Evolutionary conservation across 2,797 vertebrate species (phyloP).

Genomic region (Urophycis tenuis): DNA sequence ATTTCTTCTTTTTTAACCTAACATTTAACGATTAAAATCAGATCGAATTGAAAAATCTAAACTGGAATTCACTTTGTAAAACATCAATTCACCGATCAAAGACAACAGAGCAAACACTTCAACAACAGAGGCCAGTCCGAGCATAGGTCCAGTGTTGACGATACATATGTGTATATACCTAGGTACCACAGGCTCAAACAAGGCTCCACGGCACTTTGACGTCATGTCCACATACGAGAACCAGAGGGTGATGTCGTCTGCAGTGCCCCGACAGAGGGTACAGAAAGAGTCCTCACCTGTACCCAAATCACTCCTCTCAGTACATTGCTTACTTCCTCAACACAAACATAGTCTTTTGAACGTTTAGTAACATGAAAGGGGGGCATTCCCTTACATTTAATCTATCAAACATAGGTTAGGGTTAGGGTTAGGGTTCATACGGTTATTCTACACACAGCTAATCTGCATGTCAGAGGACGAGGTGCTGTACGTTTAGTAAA

Average conservation of each 20-base stretch:
- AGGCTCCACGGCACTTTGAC: no score
- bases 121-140: slow-evolving; percentile 36
- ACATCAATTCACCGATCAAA: slow-evolving; percentile 45
- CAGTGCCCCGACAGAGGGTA: no score
- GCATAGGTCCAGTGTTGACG: slow-evolving; percentile 50
- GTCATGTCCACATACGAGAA: no score
- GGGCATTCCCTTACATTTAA: not conserved
- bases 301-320: slow-evolving; percentile 45
- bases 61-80: slow-evolving; percentile 40
- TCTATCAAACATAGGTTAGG: not conserved
- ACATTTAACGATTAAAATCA: slow-evolving; percentile 40
- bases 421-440: no score
- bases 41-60: slow-evolving; percentile 29
- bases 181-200: slow-evolving; percentile 49
- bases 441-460: slow-evolving; percentile 33
- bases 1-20: slow-evolving; percentile 15
- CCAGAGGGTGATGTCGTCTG: no score
- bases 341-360: not conserved
- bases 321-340: slow-evolving; percentile 30
- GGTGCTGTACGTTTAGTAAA: slow-evolving; percentile 34
- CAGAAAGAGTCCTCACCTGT: slow-evolving; percentile 44
- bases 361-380: not conserved
- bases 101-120: slow-evolving; percentile 32
- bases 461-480: slow-evolving; percentile 42
- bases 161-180: slow-evolving; percentile 41